Percentiles rank a stretch among this genome's conserved stretches.
phyloP scores from a whole-genome alignment of 1,140 invertebrate genomes.

The Hylaeus volcanicus region DNA sequence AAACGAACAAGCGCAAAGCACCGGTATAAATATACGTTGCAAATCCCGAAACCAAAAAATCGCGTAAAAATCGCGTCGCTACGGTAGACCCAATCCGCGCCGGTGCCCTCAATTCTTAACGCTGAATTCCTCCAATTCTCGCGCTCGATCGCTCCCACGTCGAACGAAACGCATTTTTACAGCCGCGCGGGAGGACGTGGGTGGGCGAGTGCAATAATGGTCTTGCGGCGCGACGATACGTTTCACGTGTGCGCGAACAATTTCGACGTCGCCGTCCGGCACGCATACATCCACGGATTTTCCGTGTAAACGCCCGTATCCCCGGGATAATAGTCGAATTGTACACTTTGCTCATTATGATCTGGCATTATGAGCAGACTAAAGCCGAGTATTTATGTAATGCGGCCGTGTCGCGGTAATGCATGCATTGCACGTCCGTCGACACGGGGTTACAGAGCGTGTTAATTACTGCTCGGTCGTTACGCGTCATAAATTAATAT shows the following conservation, averaged over 20 bases:
- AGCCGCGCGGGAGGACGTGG: too few species aligned
- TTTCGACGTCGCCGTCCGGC: neutral
- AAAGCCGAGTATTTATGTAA: constrained; percentile 77
- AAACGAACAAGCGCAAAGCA: too few species aligned
- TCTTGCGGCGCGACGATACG: constrained; percentile 1
- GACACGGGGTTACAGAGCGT: constrained; percentile 72
- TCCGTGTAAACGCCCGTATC: constrained; percentile 66
- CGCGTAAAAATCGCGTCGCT: too few species aligned
- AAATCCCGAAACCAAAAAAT: too few species aligned
- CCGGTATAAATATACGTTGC: too few species aligned
- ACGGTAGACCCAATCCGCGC: too few species aligned
- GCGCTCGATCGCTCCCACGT: neutral
- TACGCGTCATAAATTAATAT: constrained; percentile 77
- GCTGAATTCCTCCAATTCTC: neutral
- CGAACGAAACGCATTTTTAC: constrained; percentile 6
- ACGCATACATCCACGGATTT: constrained; percentile 43
- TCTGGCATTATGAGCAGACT: constrained; percentile 65
- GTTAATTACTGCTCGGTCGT: constrained; percentile 75
- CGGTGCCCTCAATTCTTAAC: too few species aligned
- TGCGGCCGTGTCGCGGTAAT: constrained; percentile 72
- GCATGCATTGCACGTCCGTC: constrained; percentile 75
- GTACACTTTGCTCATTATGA: constrained; percentile 76
- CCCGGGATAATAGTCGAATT: constrained; percentile 73
- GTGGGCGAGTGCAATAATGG: neutral
- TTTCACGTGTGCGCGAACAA: constrained; percentile 11